Percentiles rank a stretch among this genome's conserved stretches.
These are phyloP conservation scores for Echinarachnius parma DNA, from an alignment of 53 echinoderm and acorn worm genomes.

Conservation along the genomic window DNA sequence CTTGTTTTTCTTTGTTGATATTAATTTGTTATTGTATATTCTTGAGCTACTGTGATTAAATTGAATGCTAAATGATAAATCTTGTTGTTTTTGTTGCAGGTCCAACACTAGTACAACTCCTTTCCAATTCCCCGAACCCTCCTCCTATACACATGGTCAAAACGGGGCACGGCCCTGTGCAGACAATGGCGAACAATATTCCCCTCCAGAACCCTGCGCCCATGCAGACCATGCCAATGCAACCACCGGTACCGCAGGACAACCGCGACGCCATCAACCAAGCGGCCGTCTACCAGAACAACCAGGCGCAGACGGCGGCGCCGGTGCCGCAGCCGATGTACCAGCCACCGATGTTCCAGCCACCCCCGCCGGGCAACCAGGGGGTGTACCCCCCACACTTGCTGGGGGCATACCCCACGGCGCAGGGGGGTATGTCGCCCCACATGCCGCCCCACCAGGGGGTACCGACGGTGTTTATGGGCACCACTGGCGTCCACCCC, in stretches of 20 bases:
- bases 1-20: too few relatives aligned
- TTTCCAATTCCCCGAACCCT: slow-evolving; percentile 86
- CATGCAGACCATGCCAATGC: slow-evolving; percentile 65
- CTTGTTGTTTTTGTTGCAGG: slow-evolving; percentile 57
- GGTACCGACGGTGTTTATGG: slow-evolving; percentile 61
- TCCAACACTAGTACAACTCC: slow-evolving; percentile 87
- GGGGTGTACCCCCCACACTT: slow-evolving; percentile 53
- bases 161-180: slow-evolving; percentile 91
- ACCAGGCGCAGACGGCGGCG: slow-evolving; percentile 45
- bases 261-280: slow-evolving; percentile 49
- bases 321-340: slow-evolving; percentile 72
- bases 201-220: slow-evolving; percentile 66
- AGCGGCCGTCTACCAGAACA: slow-evolving; percentile 56
- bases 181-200: slow-evolving; percentile 56
- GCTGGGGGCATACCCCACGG: slow-evolving; percentile 72
- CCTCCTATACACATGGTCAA: slow-evolving; percentile 94
- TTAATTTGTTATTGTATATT: too few relatives aligned
- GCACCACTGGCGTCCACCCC: slow-evolving; percentile 59
- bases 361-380: slow-evolving; percentile 52
- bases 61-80: slow-evolving; percentile 8
- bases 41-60: too few relatives aligned
- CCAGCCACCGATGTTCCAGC: slow-evolving; percentile 60
- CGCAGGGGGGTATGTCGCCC: slow-evolving; percentile 46
- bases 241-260: slow-evolving; percentile 64
- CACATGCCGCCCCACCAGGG: slow-evolving; percentile 71